Evolutionary conservation across 2,113 vertebrate genomes (phyloP).

Genomic region (Callaeas wilsoni): DNA sequence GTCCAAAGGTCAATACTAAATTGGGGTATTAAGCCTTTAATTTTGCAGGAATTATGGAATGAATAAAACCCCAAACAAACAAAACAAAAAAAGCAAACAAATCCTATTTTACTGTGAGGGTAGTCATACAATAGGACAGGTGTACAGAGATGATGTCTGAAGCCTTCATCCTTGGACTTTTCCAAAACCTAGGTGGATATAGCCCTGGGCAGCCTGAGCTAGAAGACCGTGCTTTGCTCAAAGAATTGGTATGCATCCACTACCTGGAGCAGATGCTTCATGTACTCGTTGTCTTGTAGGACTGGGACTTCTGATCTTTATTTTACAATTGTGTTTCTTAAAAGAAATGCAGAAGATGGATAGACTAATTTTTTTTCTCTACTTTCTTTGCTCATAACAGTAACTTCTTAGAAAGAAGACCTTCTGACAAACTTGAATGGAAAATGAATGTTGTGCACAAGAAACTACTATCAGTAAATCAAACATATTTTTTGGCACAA

Average conservation of each 20-base stretch:
- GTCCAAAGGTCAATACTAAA: not conserved
- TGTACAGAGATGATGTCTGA: not conserved
- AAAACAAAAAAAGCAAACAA: not conserved
- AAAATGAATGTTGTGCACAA: not conserved
- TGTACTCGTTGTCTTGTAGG: not conserved
- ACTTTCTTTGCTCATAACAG: not conserved
- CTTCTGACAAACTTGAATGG: not conserved
- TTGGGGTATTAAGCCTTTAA: not conserved
- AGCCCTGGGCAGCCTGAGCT: not conserved
- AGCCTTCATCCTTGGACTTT: not conserved
- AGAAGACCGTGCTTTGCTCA: not conserved
- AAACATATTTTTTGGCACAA: not conserved
- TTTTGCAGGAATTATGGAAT: not conserved
- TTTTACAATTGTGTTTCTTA: not conserved
- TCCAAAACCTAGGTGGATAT: not conserved
- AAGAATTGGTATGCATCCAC: not conserved
- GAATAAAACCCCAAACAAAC: fast-evolving
- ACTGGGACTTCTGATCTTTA: not conserved
- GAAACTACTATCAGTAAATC: not conserved
- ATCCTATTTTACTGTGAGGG: not conserved
- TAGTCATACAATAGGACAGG: not conserved
- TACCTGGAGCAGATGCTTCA: not conserved
- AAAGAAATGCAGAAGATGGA: not conserved
- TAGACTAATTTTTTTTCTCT: not conserved
- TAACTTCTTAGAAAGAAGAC: not conserved